A percentile compares a stretch with the other conserved stretches of the same genome.
Conservation (phyloP, 2,113 vertebrate species). For the Macquaria ambigua region DNA sequence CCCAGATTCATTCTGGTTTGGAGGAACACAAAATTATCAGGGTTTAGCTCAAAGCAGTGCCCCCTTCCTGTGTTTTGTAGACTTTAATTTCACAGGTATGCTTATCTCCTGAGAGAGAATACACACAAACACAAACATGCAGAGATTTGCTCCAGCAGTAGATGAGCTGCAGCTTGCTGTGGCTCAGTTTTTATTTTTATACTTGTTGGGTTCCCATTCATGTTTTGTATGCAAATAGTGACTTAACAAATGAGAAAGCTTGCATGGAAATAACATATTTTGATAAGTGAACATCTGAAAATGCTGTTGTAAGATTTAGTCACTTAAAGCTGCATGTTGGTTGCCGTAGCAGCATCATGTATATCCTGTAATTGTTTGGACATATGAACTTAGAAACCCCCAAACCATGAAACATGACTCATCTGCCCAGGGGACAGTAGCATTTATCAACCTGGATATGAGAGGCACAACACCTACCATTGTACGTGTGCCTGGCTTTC, state of each 20-base stretch:
- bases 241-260: not conserved
- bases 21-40: not conserved
- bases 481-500: not conserved
- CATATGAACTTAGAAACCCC: constrained; percentile 16
- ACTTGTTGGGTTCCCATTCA: not conserved
- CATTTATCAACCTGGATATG: not conserved
- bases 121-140: not conserved
- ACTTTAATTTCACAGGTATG: constrained; percentile 40
- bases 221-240: constrained; percentile 12
- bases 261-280: not conserved
- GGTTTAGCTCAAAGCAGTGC: not conserved
- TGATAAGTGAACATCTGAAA: not conserved
- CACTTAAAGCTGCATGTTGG: not conserved
- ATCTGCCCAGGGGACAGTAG: not conserved
- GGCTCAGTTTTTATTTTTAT: not conserved
- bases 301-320: constrained; percentile 2
- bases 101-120: constrained; percentile 5
- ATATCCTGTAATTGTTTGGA: not conserved
- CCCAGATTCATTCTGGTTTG: constrained; percentile 7
- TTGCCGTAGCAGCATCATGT: not conserved
- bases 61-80: constrained; percentile 11
- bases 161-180: constrained; percentile 1
- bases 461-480: not conserved
- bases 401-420: constrained; percentile 29
- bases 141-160: constrained; percentile 3